Conservation (phyloP, 2,888 invertebrate species). For the Pollenia labialis region DNA sequence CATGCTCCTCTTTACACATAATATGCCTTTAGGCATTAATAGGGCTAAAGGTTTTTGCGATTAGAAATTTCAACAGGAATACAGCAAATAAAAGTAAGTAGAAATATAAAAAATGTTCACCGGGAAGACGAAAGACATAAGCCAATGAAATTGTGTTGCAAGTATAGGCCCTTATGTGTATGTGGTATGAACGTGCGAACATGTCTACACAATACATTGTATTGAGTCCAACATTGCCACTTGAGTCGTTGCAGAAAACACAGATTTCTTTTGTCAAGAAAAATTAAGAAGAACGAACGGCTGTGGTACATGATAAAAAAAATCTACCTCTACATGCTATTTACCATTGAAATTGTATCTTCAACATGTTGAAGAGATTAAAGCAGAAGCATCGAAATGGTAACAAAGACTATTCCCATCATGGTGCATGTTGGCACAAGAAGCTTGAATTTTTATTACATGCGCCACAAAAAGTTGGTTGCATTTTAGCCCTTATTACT, state of each 20-base stretch:
- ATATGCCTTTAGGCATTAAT: slow-evolving; percentile 77
- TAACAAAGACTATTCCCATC: not conserved
- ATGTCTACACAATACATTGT: slow-evolving; percentile 13
- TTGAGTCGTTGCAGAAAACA: slow-evolving; percentile 10
- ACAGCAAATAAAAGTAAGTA: slow-evolving; percentile 78
- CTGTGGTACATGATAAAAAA: not conserved
- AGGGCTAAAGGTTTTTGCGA: slow-evolving; percentile 83
- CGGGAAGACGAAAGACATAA: not conserved
- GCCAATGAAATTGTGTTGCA: slow-evolving; percentile 29
- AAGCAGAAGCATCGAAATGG: slow-evolving; percentile 2
- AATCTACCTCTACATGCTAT: slow-evolving; percentile 11
- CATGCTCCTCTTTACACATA: slow-evolving; percentile 16
- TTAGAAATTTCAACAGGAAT: slow-evolving; percentile 83
- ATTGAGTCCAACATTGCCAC: slow-evolving; percentile 13
- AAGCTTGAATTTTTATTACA: not conserved
- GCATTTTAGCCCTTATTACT: slow-evolving; percentile 28
- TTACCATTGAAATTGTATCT: not conserved
- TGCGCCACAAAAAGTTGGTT: slow-evolving; percentile 14
- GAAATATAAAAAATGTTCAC: slow-evolving; percentile 11
- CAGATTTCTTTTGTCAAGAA: slow-evolving; percentile 14
- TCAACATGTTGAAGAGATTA: slow-evolving; percentile 28
- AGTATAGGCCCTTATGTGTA: slow-evolving; percentile 48
- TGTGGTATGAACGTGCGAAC: slow-evolving; percentile 35
- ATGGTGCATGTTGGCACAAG: slow-evolving; percentile 5
- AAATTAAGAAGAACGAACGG: not conserved